phyloP scores from a whole-genome alignment of 2,113 vertebrate species.

The Paradisaea rubra region DNA sequence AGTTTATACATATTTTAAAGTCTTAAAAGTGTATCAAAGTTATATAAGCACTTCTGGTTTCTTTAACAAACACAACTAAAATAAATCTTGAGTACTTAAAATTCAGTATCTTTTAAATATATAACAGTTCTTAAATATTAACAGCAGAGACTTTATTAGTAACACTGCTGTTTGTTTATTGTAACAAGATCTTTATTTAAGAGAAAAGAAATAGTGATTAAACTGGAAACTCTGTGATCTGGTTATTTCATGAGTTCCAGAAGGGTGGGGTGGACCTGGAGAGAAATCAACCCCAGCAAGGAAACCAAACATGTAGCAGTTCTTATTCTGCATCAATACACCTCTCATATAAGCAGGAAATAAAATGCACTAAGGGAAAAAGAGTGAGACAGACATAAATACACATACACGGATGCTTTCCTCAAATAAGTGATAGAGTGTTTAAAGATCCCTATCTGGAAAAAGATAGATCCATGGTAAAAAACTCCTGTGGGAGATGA shows the following conservation, averaged over 20 bases:
- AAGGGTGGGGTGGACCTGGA: neutral
- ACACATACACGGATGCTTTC: neutral
- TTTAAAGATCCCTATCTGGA: neutral
- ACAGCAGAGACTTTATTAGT: neutral
- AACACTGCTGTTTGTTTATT: neutral
- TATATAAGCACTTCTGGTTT: neutral
- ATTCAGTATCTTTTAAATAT: neutral
- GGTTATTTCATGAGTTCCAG: neutral
- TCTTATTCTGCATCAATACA: neutral
- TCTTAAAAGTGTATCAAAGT: neutral
- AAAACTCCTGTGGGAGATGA: neutral
- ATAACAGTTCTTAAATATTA: neutral
- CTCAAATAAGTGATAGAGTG: neutral
- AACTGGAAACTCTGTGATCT: slow-evolving; percentile 13
- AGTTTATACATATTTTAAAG: slow-evolving; percentile 79
- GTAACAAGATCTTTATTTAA: slow-evolving; percentile 5
- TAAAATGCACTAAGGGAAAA: neutral
- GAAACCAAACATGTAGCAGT: neutral
- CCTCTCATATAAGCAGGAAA: neutral
- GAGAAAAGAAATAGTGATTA: slow-evolving; percentile 17
- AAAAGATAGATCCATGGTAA: neutral
- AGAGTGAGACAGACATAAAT: neutral
- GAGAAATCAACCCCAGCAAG: neutral
- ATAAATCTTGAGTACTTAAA: neutral
- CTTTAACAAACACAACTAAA: slow-evolving; percentile 22